A percentile compares a stretch with the other conserved stretches of the same genome.
Conservation (phyloP, 2,113 vertebrate genomes). For the Xenopus laevis region DNA sequence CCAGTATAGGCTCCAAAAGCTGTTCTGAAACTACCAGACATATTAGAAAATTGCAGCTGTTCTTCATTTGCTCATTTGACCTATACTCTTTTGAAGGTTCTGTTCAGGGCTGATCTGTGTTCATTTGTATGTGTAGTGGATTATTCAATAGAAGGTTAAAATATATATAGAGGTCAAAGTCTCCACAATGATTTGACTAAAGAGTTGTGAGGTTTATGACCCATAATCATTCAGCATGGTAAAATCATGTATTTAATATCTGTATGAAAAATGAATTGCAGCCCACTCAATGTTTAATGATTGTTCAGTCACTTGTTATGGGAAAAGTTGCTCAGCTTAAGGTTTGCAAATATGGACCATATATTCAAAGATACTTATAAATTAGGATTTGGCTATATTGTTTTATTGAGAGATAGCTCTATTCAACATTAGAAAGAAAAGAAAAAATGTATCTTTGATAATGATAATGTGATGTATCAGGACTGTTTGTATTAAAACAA, state of each 20-base stretch:
- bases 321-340: constrained; percentile 14
- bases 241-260: constrained; percentile 45
- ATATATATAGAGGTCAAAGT: constrained; percentile 39
- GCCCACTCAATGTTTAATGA: constrained; percentile 44
- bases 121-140: not conserved
- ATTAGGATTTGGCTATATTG: too few relatives aligned
- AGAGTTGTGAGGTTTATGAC: constrained; percentile 40
- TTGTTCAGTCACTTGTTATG: constrained; percentile 28
- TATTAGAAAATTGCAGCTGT: not conserved
- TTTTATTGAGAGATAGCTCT: not conserved
- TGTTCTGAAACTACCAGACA: not conserved
- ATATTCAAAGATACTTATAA: not conserved
- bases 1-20: not conserved
- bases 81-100: not conserved
- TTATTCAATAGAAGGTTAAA: constrained; percentile 22
- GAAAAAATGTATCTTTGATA: too few relatives aligned
- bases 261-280: constrained; percentile 42
- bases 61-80: not conserved
- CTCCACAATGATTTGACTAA: constrained; percentile 11
- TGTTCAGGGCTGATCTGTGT: not conserved
- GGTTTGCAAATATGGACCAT: constrained; percentile 9
- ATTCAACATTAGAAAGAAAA: too few relatives aligned
- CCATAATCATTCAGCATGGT: constrained; percentile 35
- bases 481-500: too few relatives aligned
- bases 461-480: too few relatives aligned